Evolutionary conservation across 2,113 vertebrate genomes (phyloP).

Genomic region (Oncorhynchus masou): DNA sequence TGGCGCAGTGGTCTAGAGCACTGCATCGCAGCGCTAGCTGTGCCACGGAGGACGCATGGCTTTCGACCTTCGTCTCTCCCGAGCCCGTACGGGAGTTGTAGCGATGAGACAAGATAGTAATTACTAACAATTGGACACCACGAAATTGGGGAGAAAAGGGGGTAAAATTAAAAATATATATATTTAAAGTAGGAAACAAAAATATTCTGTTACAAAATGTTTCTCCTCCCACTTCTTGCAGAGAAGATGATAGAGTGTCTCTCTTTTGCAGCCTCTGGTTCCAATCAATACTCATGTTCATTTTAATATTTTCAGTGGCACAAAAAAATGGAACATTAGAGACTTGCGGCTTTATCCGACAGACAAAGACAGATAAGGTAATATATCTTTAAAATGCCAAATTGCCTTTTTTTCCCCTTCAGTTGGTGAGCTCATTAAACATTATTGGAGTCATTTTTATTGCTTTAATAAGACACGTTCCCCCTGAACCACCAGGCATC

Average conservation of each 20-base stretch:
- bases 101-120: too few species aligned
- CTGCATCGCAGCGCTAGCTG: too few species aligned
- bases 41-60: too few species aligned
- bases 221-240: neutral
- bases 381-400: slow-evolving; percentile 32
- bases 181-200: neutral
- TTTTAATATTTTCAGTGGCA: slow-evolving; percentile 22
- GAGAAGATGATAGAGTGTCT: neutral
- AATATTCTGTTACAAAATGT: slow-evolving; percentile 8
- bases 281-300: slow-evolving; percentile 24
- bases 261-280: slow-evolving; percentile 7
- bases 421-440: slow-evolving; percentile 45
- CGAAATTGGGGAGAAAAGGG: too few species aligned
- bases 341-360: slow-evolving; percentile 12
- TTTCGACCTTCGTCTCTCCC: too few species aligned
- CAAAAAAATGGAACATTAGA: slow-evolving; percentile 11
- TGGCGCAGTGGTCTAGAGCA: too few species aligned
- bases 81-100: too few species aligned
- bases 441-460: slow-evolving; percentile 39
- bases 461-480: slow-evolving; percentile 42
- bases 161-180: too few species aligned
- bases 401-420: slow-evolving; percentile 23
- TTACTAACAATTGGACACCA: too few species aligned
- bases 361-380: slow-evolving; percentile 23
- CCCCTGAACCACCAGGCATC: slow-evolving; percentile 25